Evolutionary conservation across 92 coral and sea anemone genomes (phyloP), one percentile per base, ranked within the genome.

Genomic region (Epizoanthus fatuus): DNA sequence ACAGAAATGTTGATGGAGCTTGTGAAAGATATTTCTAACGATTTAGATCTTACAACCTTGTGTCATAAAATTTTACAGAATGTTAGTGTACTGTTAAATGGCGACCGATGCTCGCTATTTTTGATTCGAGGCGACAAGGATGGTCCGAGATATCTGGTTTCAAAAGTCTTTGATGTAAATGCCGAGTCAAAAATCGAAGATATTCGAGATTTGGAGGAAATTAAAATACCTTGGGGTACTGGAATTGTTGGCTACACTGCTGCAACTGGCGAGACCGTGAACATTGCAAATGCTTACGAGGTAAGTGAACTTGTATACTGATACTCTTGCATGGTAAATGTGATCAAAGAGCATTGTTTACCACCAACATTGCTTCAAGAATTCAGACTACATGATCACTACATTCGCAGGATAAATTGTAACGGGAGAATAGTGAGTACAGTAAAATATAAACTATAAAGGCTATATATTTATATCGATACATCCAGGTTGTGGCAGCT

Each of bases 1-100:
- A 90, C 93, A 69, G 99, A 97, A 87, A 81, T 97, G 45, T 87
- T 97, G 71, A 97, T 97, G 98, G 99, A 97, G 84, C 98, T 97
- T 79, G 99, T 97, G 29, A 97, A 95, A 86, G 99, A 97, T 89
- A 97, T 97, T 72, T 91, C 99, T 6, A 96, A 93, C 54, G 99
- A 97, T 95, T 95, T 97, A 85, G 99, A 97, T 84, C 86, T 95
- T 56, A 95, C 88, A 84, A 93, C 92, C 22, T 90, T 97, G 69
- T 97, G 99, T 89, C 99, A 97, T 81, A 97, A 97, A 97, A 97
- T 95, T 74, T 91, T 97, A 66, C 99, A 97, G 86, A 97, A 97
- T 87, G 99, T 97, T 82, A 97, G 99, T 81, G 86, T 97, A 72
- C 95, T 97, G 45, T 90, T 97, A 47, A 97, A 95, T 87, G 99